Percentiles rank a stretch among this genome's conserved stretches.
Conservation (phyloP, 2,888 invertebrate genomes). For the Odontocerum albicorne region DNA sequence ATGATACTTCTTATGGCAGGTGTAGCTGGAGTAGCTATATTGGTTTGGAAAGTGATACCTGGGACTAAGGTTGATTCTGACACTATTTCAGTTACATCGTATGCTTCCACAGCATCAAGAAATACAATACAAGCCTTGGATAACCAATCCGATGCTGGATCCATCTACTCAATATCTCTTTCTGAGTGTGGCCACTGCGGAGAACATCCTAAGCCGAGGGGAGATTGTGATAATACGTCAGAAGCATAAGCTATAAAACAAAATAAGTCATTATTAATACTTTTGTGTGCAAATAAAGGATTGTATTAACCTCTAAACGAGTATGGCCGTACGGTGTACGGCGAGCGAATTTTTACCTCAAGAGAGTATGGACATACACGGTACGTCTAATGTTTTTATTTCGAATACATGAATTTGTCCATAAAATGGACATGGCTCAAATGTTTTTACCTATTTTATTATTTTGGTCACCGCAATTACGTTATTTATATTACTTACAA, state of each 20-base stretch:
- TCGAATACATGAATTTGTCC: too few species aligned
- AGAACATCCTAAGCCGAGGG: constrained; percentile 45
- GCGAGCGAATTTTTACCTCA: too few species aligned
- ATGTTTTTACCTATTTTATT: too few species aligned
- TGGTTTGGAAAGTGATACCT: constrained; percentile 60
- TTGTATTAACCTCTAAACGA: too few species aligned
- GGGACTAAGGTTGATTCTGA: constrained; percentile 56
- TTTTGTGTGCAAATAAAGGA: too few species aligned
- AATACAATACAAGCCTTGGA: constrained; percentile 41
- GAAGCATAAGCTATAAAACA: constrained; percentile 47
- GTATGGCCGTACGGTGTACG: too few species aligned
- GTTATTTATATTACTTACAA: too few species aligned
- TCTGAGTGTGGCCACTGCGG: constrained; percentile 52
- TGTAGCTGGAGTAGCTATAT: constrained; percentile 57
- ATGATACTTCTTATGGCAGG: constrained; percentile 62
- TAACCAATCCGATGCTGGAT: constrained; percentile 48
- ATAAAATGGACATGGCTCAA: too few species aligned
- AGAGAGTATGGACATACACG: too few species aligned
- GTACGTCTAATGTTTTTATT: too few species aligned
- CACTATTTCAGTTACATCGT: constrained; percentile 51
- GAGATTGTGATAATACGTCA: constrained; percentile 52
- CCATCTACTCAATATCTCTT: constrained; percentile 54
- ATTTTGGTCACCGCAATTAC: too few species aligned
- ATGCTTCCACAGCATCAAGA: constrained; percentile 43
- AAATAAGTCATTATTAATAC: neutral